Conservation (phyloP, 2,888 invertebrate species). For the Stenodera caucasica region DNA sequence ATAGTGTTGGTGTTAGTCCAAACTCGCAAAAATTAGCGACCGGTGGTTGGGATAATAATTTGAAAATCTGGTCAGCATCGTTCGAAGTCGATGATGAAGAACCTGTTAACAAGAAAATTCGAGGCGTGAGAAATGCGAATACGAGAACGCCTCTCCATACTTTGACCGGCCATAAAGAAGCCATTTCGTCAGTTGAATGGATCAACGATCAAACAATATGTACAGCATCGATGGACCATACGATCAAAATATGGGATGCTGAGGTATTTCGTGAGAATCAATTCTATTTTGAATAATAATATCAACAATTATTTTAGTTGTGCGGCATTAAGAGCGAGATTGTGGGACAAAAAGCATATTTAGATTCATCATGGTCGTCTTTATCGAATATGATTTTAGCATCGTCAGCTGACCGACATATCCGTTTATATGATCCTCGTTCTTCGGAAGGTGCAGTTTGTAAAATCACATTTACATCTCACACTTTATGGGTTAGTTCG, state of each 20-base stretch:
- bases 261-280: slow-evolving; percentile 56
- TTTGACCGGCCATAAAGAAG: slow-evolving; percentile 90
- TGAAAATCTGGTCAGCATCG: slow-evolving; percentile 87
- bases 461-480: slow-evolving; percentile 84
- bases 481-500: slow-evolving; percentile 89
- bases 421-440: slow-evolving; percentile 90
- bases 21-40: slow-evolving; percentile 71
- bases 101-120: slow-evolving; percentile 48
- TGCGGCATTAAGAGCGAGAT: slow-evolving; percentile 83
- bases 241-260: slow-evolving; percentile 91
- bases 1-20: slow-evolving; percentile 78
- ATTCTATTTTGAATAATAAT: neutral
- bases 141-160: slow-evolving; percentile 79
- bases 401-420: slow-evolving; percentile 87
- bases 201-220: slow-evolving; percentile 74
- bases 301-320: slow-evolving; percentile 53
- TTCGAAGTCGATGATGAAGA: slow-evolving; percentile 45
- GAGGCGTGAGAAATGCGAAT: slow-evolving; percentile 32
- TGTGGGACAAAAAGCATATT: slow-evolving; percentile 87
- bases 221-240: slow-evolving; percentile 95
- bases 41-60: slow-evolving; percentile 89
- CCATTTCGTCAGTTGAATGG: slow-evolving; percentile 85
- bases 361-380: slow-evolving; percentile 82
- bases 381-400: slow-evolving; percentile 75
- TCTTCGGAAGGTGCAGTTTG: slow-evolving; percentile 85